A percentile compares a stretch with the other conserved stretches of the same genome.
These are phyloP conservation scores for Hexactinellida sp. DNA, from an alignment of 37 sponge, comb jelly and placozoan species.

Conservation along the genomic window DNA sequence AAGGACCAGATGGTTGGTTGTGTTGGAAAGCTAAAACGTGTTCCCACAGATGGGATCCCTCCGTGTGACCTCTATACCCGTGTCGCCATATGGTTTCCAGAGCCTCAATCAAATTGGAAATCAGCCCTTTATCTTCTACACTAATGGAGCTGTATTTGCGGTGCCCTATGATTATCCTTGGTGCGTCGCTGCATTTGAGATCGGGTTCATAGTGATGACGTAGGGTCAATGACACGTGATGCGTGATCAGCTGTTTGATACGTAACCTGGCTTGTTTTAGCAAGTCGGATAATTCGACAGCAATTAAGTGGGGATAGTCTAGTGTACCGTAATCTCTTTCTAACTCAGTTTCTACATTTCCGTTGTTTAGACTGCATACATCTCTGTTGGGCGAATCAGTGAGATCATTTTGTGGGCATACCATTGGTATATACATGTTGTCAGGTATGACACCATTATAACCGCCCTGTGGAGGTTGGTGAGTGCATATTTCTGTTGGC, in stretches of 20 bases:
- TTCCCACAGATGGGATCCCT: neutral
- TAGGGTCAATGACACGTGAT: neutral
- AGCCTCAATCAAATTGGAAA: slow-evolving; percentile 77
- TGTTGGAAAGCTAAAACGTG: neutral
- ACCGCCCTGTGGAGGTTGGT: neutral
- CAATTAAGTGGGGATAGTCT: neutral
- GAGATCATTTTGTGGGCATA: too few species aligned
- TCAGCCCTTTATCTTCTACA: slow-evolving; percentile 90
- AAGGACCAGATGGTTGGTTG: neutral
- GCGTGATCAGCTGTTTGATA: slow-evolving; percentile 4
- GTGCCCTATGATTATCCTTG: neutral
- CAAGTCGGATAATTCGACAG: neutral
- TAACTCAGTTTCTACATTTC: neutral
- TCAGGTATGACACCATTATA: neutral
- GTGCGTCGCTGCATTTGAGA: neutral
- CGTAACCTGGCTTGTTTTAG: neutral
- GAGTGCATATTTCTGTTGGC: neutral
- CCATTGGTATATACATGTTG: neutral
- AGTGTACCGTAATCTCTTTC: neutral
- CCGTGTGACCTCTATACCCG: slow-evolving; percentile 21
- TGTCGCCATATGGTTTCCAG: slow-evolving; percentile 92
- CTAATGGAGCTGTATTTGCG: neutral
- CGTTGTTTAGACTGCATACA: neutral
- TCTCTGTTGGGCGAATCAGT: neutral
- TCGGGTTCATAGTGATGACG: slow-evolving; percentile 7